A percentile compares a stretch with the other conserved stretches of the same genome.
These are phyloP conservation scores for Coendou prehensilis DNA, from an alignment of 2,797 vertebrate genomes.

Conservation along the genomic window DNA sequence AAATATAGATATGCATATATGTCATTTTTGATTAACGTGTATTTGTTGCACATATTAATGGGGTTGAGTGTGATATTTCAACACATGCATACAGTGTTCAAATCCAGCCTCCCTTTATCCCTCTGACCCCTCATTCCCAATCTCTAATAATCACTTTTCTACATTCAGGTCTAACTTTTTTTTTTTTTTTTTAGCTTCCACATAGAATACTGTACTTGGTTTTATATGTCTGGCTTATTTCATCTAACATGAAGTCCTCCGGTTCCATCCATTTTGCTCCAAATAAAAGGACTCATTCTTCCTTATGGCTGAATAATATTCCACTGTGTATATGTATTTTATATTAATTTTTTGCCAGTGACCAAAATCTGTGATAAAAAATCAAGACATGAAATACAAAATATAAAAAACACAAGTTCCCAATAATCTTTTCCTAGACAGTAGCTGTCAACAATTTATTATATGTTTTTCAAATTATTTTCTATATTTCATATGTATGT, in stretches of 20 bases:
- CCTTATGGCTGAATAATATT: background rate
- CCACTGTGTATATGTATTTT: background rate
- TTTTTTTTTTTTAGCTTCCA: background rate
- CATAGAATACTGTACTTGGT: background rate
- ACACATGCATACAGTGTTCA: background rate
- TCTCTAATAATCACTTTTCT: background rate
- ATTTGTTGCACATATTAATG: background rate
- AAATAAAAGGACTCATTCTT: background rate
- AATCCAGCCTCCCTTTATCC: background rate
- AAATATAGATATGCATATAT: too few relatives aligned
- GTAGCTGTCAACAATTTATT: background rate
- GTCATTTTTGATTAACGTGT: background rate
- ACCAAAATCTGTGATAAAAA: slow-evolving; percentile 14
- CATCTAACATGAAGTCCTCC: background rate
- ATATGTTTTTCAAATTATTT: slow-evolving; percentile 39
- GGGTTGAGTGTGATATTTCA: background rate
- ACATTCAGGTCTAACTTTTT: background rate
- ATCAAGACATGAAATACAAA: slow-evolving; percentile 33
- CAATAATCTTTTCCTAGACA: background rate
- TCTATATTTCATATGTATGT: background rate
- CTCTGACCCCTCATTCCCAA: background rate
- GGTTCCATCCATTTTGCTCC: background rate
- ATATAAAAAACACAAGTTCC: slow-evolving; percentile 20
- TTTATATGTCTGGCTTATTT: background rate
- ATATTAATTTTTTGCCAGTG: background rate